phyloP scores from a whole-genome alignment of 2,113 vertebrate genomes.

The Cnemophilus loriae region DNA sequence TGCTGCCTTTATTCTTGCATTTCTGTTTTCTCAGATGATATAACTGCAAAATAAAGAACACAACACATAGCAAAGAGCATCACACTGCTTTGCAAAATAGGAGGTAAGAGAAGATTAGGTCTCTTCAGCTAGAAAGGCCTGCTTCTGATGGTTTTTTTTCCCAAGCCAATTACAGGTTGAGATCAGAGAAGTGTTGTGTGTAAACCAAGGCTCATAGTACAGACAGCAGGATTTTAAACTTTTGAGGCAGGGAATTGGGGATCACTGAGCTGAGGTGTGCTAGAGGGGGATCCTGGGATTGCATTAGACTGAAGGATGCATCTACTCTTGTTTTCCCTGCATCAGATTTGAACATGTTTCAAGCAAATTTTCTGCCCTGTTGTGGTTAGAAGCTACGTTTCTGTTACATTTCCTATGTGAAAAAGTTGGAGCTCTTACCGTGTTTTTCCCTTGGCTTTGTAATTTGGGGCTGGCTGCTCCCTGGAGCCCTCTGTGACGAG shows the following conservation, averaged over 20 bases:
- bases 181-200: rapidly evolving
- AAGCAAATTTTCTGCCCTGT: neutral
- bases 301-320: neutral
- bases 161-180: neutral
- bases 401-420: neutral
- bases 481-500: neutral
- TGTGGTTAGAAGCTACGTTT: neutral
- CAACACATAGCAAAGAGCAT: neutral
- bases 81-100: neutral
- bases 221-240: neutral
- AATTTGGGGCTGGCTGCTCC: neutral
- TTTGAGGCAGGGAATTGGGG: rapidly evolving
- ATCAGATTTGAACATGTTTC: neutral
- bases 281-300: neutral
- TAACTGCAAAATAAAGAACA: neutral
- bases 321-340: neutral
- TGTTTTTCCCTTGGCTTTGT: neutral
- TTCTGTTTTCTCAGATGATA: neutral
- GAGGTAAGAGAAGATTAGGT: neutral
- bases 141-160: neutral
- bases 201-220: neutral
- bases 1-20: neutral
- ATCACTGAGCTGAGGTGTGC: neutral
- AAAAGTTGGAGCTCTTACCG: neutral
- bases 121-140: neutral